Evolutionary conservation across 92 coral and sea anemone species (phyloP), one percentile per base, ranked within the genome.

Genomic region (Zoanthus sansibaricus): DNA sequence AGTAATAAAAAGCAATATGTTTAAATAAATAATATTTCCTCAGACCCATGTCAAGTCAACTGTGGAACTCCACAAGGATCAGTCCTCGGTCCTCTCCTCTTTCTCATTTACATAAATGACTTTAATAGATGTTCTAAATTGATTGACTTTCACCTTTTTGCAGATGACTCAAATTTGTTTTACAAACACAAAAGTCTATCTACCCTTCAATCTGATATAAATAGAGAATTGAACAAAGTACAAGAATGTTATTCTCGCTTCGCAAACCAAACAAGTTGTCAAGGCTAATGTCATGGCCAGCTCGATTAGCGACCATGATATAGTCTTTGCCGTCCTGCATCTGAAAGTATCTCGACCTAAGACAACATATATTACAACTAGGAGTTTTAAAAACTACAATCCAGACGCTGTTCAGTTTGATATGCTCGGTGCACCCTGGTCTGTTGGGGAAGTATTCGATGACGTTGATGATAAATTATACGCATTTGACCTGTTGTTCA

Each of bases 391-490:
- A 71, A 69, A 83, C 21, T 89, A 75, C 47, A 76, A 83, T 13
- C 79, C 21, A 12, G 48, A 89, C n/a, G 88, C 75, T 49, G 77
- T 89, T 49, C 49, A 56, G 47, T 17, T 49, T 16, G 89, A 90
- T 62, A 30, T 86, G 15, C 72, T 78, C 12, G 10, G 1, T 15
- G 90, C 73, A 13, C 92, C 90, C 5, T 92, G 90, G 94, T 80
- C 83, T 64, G 61, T 91, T 48, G 82, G 83, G n/a, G 89, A 87
- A 30, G 32, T 33, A 48, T 87, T 91, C 9, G 75, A 77, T 21
- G 87, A 83, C 17, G 79, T 83, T 55, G 89, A 91, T 5, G 87
- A 87, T 49, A 88, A 79, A 79, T 71, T 88, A 17, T 16, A 88
- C 17, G 91, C 86, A 48, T 82, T 91, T 49, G 72, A 72, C 69